A percentile compares a stretch with the other conserved stretches of the same genome.
These are phyloP conservation scores for Drosophila triauraria DNA, from an alignment of 1,140 invertebrate species.

Conservation along the genomic window DNA sequence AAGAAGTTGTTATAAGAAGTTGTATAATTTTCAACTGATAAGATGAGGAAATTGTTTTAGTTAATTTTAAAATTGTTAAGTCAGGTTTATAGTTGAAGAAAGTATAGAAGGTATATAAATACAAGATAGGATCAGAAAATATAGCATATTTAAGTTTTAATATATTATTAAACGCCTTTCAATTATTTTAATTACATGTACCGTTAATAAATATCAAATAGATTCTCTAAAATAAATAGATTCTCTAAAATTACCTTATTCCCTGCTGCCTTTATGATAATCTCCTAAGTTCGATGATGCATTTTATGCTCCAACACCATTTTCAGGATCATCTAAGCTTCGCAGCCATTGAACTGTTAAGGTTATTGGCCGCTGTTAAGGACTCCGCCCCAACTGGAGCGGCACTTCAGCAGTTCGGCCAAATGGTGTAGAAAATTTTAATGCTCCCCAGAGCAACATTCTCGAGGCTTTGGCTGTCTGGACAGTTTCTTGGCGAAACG, in stretches of 20 bases:
- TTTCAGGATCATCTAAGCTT: conserved; percentile 4
- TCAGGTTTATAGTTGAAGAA: no score
- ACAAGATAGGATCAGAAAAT: no score
- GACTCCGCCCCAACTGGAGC: background rate
- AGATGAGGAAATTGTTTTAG: no score
- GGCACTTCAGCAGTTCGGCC: conserved; percentile 22
- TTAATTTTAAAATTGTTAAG: no score
- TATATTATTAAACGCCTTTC: no score
- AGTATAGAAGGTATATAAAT: no score
- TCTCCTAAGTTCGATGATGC: background rate
- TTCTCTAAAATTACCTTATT: background rate
- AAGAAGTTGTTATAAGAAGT: no score
- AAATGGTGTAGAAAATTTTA: conserved; percentile 80
- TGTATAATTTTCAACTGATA: no score
- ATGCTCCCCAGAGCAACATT: conserved; percentile 70
- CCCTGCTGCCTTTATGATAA: background rate
- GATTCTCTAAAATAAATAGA: no score
- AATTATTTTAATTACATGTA: no score
- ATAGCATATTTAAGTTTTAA: no score
- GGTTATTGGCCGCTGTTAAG: conserved; percentile 48
- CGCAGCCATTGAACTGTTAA: conserved; percentile 14
- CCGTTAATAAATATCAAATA: background rate
- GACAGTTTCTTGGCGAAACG: conserved; percentile 17
- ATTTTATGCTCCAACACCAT: background rate
- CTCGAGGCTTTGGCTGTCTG: conserved; percentile 39